Conservation (phyloP, 2,797 vertebrate species). For the Enteromius anoplus region DNA sequence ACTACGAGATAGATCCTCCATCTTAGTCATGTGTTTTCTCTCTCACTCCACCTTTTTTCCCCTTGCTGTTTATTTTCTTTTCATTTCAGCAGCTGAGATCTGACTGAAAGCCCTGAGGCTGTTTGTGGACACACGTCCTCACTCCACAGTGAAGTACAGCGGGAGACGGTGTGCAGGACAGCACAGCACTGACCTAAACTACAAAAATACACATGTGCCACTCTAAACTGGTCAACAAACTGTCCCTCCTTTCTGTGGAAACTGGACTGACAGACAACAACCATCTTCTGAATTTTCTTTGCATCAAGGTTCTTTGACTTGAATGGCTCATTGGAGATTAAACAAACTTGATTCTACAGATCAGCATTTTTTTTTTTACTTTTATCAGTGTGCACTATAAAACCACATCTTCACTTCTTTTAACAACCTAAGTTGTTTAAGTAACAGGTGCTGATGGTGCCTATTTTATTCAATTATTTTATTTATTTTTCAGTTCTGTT, state of each 20-base stretch:
- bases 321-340: background rate
- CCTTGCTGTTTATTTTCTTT: slow-evolving; percentile 54
- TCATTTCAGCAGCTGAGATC: slow-evolving; percentile 56
- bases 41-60: slow-evolving; percentile 11
- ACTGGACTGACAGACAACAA: background rate
- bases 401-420: background rate
- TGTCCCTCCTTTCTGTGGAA: background rate
- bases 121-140: slow-evolving; percentile 54
- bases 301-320: background rate
- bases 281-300: background rate
- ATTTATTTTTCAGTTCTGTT: background rate
- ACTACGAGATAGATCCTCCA: slow-evolving; percentile 44
- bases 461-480: background rate
- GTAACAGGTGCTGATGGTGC: background rate
- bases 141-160: slow-evolving; percentile 52
- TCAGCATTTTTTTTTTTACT: background rate
- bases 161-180: slow-evolving; percentile 44
- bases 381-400: background rate
- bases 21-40: slow-evolving; percentile 45
- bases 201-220: background rate
- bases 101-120: slow-evolving; percentile 60
- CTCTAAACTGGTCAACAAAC: background rate
- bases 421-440: background rate
- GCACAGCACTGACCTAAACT: slow-evolving; percentile 7
- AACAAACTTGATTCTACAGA: background rate